Conservation (phyloP, 1,140 invertebrate genomes). For the Geopemphigus sp. region DNA sequence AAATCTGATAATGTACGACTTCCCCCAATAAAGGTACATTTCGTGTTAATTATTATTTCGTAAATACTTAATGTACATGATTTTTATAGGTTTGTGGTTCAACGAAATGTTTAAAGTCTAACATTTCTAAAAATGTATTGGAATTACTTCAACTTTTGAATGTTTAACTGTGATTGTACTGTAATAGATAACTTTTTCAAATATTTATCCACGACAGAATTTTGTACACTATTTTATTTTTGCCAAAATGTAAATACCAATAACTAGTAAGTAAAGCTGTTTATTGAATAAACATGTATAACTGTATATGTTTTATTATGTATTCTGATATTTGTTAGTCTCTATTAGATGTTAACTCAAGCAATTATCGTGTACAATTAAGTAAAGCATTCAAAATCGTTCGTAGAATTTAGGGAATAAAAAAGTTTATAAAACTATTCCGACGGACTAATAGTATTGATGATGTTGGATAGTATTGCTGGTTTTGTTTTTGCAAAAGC, state of each 20-base stretch:
- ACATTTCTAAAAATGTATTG: conserved; percentile 23
- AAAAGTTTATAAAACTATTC: too few species aligned
- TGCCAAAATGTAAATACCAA: not conserved
- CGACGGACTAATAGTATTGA: too few species aligned
- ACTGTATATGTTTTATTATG: too few species aligned
- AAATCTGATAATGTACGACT: conserved; percentile 15
- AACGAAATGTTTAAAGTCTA: not conserved
- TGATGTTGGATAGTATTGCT: too few species aligned
- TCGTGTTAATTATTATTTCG: not conserved
- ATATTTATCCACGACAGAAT: not conserved
- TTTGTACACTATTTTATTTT: not conserved
- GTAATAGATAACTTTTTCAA: not conserved
- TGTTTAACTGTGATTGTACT: not conserved
- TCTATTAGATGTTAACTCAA: too few species aligned
- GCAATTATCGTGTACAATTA: too few species aligned
- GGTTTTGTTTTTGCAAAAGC: too few species aligned
- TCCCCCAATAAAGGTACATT: conserved; percentile 11
- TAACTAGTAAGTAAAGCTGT: not conserved
- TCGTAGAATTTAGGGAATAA: too few species aligned
- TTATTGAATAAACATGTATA: too few species aligned
- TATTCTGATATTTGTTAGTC: too few species aligned
- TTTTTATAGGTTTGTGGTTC: conserved; percentile 31
- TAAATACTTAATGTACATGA: not conserved
- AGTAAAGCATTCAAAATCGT: too few species aligned
- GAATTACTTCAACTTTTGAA: conserved; percentile 19